phyloP scores from a whole-genome alignment of 1,140 invertebrate species.

The Drosophila obscura region DNA sequence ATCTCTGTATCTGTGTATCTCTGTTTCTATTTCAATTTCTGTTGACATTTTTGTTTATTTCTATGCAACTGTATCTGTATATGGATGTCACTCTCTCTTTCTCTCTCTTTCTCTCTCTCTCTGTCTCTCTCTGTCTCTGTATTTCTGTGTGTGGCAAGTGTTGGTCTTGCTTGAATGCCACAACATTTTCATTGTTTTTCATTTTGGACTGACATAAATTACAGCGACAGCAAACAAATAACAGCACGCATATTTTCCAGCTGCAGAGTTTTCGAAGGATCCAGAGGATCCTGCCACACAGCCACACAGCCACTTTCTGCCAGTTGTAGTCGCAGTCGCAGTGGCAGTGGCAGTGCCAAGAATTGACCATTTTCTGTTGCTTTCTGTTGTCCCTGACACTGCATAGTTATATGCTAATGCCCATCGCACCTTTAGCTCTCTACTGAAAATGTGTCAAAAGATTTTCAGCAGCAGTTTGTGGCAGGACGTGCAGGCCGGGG shows the following conservation, averaged over 20 bases:
- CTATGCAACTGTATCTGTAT: not conserved
- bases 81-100: not conserved
- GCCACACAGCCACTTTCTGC: conserved; percentile 19
- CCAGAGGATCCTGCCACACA: conserved; percentile 17
- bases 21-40: conserved; percentile 2
- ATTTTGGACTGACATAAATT: conserved; percentile 70
- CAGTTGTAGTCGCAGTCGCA: conserved; percentile 8
- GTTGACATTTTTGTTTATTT: not conserved
- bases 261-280: conserved; percentile 4
- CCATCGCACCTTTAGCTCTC: conserved; percentile 13
- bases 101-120: too few species aligned
- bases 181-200: conserved; percentile 66
- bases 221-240: conserved; percentile 56
- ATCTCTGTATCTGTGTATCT: conserved; percentile 2
- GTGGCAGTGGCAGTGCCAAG: conserved; percentile 11
- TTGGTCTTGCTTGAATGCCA: conserved; percentile 54
- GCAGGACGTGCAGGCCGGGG: conserved; percentile 21
- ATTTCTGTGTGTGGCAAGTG: conserved; percentile 43
- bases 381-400: conserved; percentile 20
- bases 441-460: conserved; percentile 35
- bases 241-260: conserved; percentile 62
- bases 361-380: conserved; percentile 31
- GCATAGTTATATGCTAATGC: conserved; percentile 61
- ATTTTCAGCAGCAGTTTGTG: conserved; percentile 11
- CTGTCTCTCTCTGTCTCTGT: not conserved